Conservation (phyloP, 2,888 invertebrate genomes). For the Achlya flavicornis region DNA sequence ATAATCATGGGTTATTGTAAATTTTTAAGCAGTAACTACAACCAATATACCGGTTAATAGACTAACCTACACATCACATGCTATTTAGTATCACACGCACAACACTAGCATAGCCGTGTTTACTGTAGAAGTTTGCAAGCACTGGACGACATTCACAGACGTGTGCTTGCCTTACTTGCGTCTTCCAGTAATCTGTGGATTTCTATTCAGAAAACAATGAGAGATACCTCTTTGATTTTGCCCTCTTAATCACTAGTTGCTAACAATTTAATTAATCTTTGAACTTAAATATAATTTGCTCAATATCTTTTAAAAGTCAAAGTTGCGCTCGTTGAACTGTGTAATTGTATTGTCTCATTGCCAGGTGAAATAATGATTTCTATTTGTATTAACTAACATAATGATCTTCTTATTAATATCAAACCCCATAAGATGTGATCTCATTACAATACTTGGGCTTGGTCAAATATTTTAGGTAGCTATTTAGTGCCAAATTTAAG, state of each 20-base stretch:
- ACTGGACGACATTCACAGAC: slow-evolving; percentile 39
- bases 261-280: background rate
- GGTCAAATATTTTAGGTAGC: too few relatives aligned
- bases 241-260: background rate
- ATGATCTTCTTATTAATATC: too few relatives aligned
- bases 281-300: background rate
- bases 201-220: background rate
- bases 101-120: slow-evolving; percentile 34
- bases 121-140: slow-evolving; percentile 37
- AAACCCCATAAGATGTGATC: too few relatives aligned
- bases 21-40: too few relatives aligned
- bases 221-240: background rate
- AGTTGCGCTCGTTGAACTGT: too few relatives aligned
- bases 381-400: too few relatives aligned
- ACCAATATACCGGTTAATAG: slow-evolving; percentile 17
- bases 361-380: too few relatives aligned
- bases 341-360: too few relatives aligned
- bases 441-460: too few relatives aligned
- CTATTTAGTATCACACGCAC: slow-evolving; percentile 21
- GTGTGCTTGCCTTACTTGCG: slow-evolving; percentile 18
- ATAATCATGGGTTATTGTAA: too few relatives aligned
- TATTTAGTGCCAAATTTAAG: too few relatives aligned
- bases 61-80: slow-evolving; percentile 18
- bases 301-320: too few relatives aligned
- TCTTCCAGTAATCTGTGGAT: background rate